Evolutionary conservation across 53 echinoderm and acorn worm species (phyloP).

Genomic region (Paelopatides confundens): DNA sequence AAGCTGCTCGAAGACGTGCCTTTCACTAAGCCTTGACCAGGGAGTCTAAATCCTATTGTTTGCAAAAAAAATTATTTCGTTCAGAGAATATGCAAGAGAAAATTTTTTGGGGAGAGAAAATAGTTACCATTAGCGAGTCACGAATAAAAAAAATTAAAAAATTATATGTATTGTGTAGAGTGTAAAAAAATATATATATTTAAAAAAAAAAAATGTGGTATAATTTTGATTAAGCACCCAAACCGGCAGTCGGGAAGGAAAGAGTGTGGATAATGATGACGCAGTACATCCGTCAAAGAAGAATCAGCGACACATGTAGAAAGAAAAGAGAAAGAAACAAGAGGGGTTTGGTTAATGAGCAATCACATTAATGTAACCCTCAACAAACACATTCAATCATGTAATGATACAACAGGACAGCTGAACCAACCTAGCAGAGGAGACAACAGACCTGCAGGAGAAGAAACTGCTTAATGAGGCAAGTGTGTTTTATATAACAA

Average conservation of each 20-base stretch:
- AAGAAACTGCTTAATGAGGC: too few species aligned
- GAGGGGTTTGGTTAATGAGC: slow-evolving; percentile 23
- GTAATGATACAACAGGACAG: not conserved
- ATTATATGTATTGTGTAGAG: not conserved
- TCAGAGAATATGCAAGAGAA: not conserved
- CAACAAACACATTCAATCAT: not conserved
- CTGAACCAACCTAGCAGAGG: not conserved
- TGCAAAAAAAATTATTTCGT: not conserved
- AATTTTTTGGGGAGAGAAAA: not conserved
- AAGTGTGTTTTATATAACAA: too few species aligned
- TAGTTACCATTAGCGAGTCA: slow-evolving; percentile 12
- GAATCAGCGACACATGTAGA: slow-evolving; percentile 23
- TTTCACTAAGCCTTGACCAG: slow-evolving; percentile 51
- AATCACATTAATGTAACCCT: not conserved
- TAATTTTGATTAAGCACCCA: not conserved
- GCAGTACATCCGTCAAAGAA: not conserved
- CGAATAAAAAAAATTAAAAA: slow-evolving; percentile 44
- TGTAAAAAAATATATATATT: not conserved
- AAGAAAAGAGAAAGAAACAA: slow-evolving; percentile 33
- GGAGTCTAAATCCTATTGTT: slow-evolving; percentile 47
- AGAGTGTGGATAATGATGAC: not conserved
- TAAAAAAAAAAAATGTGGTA: not conserved
- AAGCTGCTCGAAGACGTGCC: slow-evolving; percentile 74
- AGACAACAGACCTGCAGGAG: not conserved
- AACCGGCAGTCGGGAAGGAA: not conserved